These are phyloP conservation scores for Alcedo quadribrachys DNA, from an alignment of 2,797 vertebrate species.

Conservation along the genomic window DNA sequence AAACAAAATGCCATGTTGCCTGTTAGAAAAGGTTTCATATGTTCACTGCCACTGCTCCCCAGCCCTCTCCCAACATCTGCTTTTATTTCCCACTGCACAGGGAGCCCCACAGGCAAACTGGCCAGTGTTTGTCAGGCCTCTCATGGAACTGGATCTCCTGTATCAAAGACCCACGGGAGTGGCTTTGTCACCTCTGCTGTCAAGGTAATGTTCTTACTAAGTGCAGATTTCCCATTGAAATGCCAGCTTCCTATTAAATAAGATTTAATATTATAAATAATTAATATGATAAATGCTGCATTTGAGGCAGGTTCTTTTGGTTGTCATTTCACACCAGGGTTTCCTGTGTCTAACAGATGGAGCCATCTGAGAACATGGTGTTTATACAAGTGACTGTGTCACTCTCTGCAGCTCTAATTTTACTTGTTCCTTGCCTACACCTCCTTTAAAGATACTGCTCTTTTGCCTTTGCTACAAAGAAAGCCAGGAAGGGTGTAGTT, in stretches of 20 bases:
- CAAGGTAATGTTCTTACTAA: constrained; percentile 84
- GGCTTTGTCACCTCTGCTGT: constrained; percentile 90
- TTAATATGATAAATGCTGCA: not conserved
- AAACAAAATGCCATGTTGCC: not conserved
- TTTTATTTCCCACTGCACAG: constrained; percentile 71
- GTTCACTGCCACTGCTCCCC: not conserved
- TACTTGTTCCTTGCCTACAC: not conserved
- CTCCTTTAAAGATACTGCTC: not conserved
- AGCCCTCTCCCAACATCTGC: constrained; percentile 35
- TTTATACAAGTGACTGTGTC: not conserved
- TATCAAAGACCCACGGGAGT: constrained; percentile 92
- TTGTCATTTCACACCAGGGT: not conserved
- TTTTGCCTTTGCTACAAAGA: not conserved
- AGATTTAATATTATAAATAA: not conserved
- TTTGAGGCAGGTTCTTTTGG: not conserved
- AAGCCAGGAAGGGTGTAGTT: not conserved
- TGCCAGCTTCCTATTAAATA: not conserved
- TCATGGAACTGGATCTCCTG: constrained; percentile 88
- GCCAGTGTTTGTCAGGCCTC: constrained; percentile 77
- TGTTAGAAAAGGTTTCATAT: not conserved
- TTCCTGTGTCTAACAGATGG: not conserved
- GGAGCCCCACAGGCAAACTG: constrained; percentile 90
- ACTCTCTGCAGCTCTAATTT: not conserved
- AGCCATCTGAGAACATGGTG: not conserved
- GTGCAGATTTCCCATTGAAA: not conserved